Base-by-base conservation (phyloP, 2,888 invertebrate species). In the Argyra leucocephala region DNA sequence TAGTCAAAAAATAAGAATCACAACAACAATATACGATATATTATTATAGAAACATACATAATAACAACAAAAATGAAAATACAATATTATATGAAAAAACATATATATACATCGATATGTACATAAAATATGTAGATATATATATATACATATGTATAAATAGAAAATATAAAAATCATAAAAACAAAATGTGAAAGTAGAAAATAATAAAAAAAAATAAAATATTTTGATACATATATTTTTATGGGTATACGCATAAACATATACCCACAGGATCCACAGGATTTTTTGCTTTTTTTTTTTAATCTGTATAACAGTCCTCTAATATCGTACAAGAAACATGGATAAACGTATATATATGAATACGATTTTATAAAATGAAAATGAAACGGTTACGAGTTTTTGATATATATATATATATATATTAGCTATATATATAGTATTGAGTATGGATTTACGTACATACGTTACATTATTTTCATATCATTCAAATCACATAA, bases 301-400 rank as follows among this genome's bases (percentile, higher is more conserved):
- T 9, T 31, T 31, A 31, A 10, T 31, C 12, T 48, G 12, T 48
- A 18, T 18, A 48, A n/a, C 48, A 48, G 18, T 18, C 6, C 10
- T 31, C 6, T 10, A 31, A 31, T 2, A 48, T 15, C 7, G 12
- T 48, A 48, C 2, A n/a, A 15, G 18, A 18, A 48, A 18, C 15
- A 48, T 48, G 1, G 18, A 48, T 48, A 48, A 18, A 48, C 18
- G 12, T 48, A 2, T 48, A 18, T 48, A 48, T 48, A 15, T 37
- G 37, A 5, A 48, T 48, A 48, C 15, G n/a, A 48, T 5, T 48
- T 48, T 1, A 48, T n/a, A 48, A 18, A 18, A 48, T 48, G 48
- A 48, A 48, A 48, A 48, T 48, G 48, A 48, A 48, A 48, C 48
- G 48, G 48, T 48, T 48, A 48, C 15, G 48, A 48, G 48, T 48